These are phyloP conservation scores for Agrotis segetum DNA, from an alignment of 2,888 invertebrate species.

Conservation along the genomic window DNA sequence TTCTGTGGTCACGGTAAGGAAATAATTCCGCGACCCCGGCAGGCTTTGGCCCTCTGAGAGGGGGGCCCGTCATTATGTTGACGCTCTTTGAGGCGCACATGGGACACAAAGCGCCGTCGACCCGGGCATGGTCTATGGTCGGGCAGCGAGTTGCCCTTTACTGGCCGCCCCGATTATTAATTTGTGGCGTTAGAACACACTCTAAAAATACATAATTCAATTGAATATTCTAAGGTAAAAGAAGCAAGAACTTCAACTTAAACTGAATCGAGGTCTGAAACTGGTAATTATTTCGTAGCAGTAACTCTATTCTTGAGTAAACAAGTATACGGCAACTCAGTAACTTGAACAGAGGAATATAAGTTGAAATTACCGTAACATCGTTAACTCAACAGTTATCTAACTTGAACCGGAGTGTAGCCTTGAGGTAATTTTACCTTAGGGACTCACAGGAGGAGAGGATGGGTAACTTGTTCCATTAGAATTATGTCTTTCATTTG, in stretches of 20 bases:
- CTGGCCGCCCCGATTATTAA: too few species aligned
- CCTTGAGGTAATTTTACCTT: conserved; percentile 64
- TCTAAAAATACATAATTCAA: too few species aligned
- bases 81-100: too few species aligned
- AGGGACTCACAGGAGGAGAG: conserved; percentile 42
- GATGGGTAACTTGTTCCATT: background rate
- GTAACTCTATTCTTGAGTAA: conserved; percentile 43
- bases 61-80: too few species aligned
- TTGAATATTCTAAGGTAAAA: background rate
- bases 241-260: conserved; percentile 13
- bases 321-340: conserved; percentile 42
- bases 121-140: too few species aligned
- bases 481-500: background rate
- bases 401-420: conserved; percentile 60
- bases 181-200: too few species aligned
- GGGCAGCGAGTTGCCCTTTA: too few species aligned
- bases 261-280: conserved; percentile 20
- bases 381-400: conserved; percentile 69
- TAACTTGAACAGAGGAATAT: conserved; percentile 59
- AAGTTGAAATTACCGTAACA: conserved; percentile 66
- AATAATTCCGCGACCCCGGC: too few species aligned
- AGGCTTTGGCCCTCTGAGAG: too few species aligned
- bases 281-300: conserved; percentile 32
- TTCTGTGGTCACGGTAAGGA: too few species aligned
- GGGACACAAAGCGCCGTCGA: too few species aligned